Base-by-base conservation (phyloP, 2,888 invertebrate species). In the Meiosimyza platycephala region DNA sequence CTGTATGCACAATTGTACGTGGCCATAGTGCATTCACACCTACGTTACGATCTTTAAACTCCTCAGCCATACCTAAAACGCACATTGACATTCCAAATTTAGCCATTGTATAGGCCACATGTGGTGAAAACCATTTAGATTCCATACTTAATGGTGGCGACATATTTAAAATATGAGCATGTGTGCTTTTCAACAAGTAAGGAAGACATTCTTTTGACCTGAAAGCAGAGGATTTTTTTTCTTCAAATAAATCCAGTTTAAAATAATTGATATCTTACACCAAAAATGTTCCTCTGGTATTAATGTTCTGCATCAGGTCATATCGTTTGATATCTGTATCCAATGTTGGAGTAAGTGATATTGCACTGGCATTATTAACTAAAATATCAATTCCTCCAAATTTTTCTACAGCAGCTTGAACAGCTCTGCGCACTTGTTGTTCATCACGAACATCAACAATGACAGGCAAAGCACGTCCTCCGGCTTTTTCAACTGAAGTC, bases 21-120 rank as follows among this genome's bases (percentile, higher is more conserved):
- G 99, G 99, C 99, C 99, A 99, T 0, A 99, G 89, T 0, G 98
- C 97, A 88, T 99, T 99, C 7, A 98, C 97, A 40, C 94, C 96
- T 75, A 99, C 93, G 72, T 94, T 93, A 78, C 90, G 90, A 0
- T 90, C 89, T 81, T 91, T 93, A 82, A 98, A 95, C 88, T 99
- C 99, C 78, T 94, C 95, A 15, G 97, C 91, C 96, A 98, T 97
- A 15, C 98, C 98, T n/a, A 98, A 89, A 2, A 95, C 97, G 87
- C 98, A 98, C 96, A 99, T 95, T 0, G 97, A 97, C 98, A 98
- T 98, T 28, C 98, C 98, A 86, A 96, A 99, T 85, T 99, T 99
- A 0, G 98, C 96, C 92, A 98, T 98, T 0, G 98, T 98, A 87
- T 99, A 99, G 0, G 97, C 98, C 57, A 96, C 94, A 87, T 98